Evolutionary conservation across 1,140 invertebrate species (phyloP).

Genomic region (Plutomurus gul): DNA sequence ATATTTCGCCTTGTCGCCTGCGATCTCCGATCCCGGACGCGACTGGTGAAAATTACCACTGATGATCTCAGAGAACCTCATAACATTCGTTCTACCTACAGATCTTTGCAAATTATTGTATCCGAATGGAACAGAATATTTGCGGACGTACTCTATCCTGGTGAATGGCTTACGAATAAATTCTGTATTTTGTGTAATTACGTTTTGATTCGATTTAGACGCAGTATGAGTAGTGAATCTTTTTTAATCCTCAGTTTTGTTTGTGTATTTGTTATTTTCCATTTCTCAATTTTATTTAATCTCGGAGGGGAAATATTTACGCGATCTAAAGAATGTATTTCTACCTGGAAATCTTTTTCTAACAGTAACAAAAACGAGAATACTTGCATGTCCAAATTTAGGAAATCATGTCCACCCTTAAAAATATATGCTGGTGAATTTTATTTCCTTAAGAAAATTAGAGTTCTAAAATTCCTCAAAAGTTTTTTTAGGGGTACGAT

Average conservation of each 20-base stretch:
- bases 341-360: background rate
- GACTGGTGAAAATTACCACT: background rate
- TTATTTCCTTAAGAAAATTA: slow-evolving; percentile 1
- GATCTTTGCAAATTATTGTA: background rate
- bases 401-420: background rate
- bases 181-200: background rate
- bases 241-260: background rate
- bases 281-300: background rate
- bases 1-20: background rate
- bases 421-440: background rate
- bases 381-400: background rate
- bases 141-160: background rate
- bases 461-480: background rate
- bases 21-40: background rate
- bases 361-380: background rate
- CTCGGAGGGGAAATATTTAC: background rate
- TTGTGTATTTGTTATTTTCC: background rate
- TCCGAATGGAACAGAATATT: background rate
- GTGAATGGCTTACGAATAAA: background rate
- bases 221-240: background rate
- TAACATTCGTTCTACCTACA: background rate
- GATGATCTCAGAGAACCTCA: background rate
- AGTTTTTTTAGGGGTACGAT: background rate
- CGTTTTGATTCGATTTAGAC: background rate
- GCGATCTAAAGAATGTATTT: background rate